Conservation (phyloP, 2,797 vertebrate species). For the Sebastes wilsoni region DNA sequence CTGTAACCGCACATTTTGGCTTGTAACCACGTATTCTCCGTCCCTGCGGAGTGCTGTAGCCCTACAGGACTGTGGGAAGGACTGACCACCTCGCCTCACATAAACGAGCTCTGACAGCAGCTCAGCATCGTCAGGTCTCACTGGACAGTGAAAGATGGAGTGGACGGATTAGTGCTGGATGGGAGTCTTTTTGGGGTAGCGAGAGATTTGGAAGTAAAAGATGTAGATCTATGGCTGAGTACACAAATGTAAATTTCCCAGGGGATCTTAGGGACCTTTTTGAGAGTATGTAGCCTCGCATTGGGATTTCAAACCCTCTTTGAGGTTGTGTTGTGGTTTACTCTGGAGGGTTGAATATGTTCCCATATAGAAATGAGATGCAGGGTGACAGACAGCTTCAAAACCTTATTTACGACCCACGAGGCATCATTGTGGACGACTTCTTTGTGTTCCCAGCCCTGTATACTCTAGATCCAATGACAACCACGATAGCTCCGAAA, state of each 20-base stretch:
- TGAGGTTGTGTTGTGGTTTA: constrained; percentile 48
- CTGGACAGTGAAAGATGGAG: constrained; percentile 54
- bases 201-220: constrained; percentile 52
- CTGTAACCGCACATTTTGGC: constrained; percentile 36
- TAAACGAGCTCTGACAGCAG: constrained; percentile 69
- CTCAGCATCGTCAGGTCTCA: constrained; percentile 49
- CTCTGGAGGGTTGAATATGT: constrained; percentile 45
- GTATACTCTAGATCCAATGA: constrained; percentile 11
- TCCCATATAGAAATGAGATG: constrained; percentile 53
- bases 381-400: constrained; percentile 31
- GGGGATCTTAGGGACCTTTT: constrained; percentile 37
- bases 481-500: neutral
- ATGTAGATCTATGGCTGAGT: constrained; percentile 59
- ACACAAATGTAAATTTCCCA: constrained; percentile 59
- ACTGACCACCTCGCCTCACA: constrained; percentile 59
- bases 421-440: constrained; percentile 14
- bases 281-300: constrained; percentile 33
- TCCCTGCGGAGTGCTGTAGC: constrained; percentile 49
- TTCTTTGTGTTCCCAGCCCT: constrained; percentile 34
- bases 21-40: constrained; percentile 15
- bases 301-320: constrained; percentile 51
- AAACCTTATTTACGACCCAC: constrained; percentile 43
- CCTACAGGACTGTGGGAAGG: constrained; percentile 70
- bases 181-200: constrained; percentile 48
- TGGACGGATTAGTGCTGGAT: constrained; percentile 49